Evolutionary conservation across 1,140 invertebrate genomes (phyloP).

Genomic region (Macrostomum lignano): DNA sequence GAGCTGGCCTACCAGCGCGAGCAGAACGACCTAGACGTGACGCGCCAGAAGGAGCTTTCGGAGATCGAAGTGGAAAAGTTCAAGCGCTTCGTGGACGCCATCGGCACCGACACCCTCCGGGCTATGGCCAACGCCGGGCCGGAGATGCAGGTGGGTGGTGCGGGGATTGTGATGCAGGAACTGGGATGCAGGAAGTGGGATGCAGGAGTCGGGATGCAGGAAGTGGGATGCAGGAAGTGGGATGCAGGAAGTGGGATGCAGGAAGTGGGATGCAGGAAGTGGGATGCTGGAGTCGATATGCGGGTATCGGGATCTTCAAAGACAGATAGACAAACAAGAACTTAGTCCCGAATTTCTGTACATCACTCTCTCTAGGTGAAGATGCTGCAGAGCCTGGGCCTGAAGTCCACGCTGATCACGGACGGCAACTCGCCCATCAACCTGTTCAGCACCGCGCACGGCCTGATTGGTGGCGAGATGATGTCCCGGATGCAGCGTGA

Average conservation of each 20-base stretch:
- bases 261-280: no score
- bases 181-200: no score
- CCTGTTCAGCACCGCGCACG: constrained; percentile 29
- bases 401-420: constrained; percentile 31
- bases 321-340: no score
- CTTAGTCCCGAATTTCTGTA: no score
- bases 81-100: constrained; percentile 26
- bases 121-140: constrained; percentile 29
- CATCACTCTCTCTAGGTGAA: constrained; percentile 26
- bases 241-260: no score
- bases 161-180: no score
- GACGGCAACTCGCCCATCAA: constrained; percentile 31
- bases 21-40: constrained; percentile 29
- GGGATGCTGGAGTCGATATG: no score
- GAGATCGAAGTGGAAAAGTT: constrained; percentile 29
- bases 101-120: constrained; percentile 28
- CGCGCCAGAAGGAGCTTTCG: constrained; percentile 20
- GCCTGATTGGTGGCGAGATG: constrained; percentile 23
- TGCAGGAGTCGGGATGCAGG: no score
- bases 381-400: constrained; percentile 28
- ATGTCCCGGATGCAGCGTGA: neutral
- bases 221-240: no score
- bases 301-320: no score
- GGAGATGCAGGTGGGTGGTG: no score
- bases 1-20: constrained; percentile 27